Evolutionary conservation across 2,888 invertebrate genomes (phyloP).

Genomic region (Blera fallax): DNA sequence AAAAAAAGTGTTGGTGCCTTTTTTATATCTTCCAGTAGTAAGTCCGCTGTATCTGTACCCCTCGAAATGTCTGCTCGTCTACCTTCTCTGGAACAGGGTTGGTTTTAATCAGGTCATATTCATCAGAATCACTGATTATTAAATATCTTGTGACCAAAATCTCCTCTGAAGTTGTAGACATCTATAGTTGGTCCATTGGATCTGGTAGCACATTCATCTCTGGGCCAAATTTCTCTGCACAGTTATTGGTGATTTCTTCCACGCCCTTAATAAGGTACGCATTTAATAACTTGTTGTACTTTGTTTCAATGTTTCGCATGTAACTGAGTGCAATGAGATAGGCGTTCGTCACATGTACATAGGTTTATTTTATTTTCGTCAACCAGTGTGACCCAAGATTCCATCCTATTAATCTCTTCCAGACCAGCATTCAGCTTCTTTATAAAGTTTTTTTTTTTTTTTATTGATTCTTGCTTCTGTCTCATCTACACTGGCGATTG

Average conservation of each 20-base stretch:
- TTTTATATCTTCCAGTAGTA: background rate
- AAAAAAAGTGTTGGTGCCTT: background rate
- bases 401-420: conserved; percentile 9
- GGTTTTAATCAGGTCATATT: no score
- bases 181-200: background rate
- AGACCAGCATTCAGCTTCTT: conserved; percentile 13
- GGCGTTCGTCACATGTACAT: background rate
- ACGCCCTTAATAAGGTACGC: background rate
- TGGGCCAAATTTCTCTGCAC: background rate
- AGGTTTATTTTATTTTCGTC: conserved; percentile 24
- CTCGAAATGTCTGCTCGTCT: no score
- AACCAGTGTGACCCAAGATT: background rate
- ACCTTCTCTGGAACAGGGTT: no score
- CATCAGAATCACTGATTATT: no score
- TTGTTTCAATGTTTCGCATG: background rate
- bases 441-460: background rate
- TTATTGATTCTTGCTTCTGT: background rate
- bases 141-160: background rate
- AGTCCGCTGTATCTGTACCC: background rate
- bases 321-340: conserved; percentile 2
- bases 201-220: background rate
- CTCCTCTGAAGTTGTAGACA: background rate
- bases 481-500: background rate
- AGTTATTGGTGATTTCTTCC: background rate
- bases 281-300: conserved; percentile 19